Evolutionary conservation across 2,113 vertebrate species (phyloP).

Genomic region (Callionymus lyra): DNA sequence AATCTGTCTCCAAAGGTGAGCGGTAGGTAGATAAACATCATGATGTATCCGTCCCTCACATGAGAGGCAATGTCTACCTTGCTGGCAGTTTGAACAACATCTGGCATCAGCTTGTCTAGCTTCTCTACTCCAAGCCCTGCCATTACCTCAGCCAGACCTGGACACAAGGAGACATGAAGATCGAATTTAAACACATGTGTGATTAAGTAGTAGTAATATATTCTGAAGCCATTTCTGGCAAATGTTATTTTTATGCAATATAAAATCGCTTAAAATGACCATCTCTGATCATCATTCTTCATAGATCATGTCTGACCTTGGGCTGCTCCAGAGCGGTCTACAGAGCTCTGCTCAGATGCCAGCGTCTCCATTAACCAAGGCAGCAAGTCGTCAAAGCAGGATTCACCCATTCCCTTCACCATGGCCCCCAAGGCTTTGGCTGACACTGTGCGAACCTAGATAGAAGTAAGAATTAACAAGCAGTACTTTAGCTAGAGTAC

Average conservation of each 20-base stretch:
- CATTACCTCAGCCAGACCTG: slow-evolving; percentile 96
- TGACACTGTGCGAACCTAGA: slow-evolving; percentile 90
- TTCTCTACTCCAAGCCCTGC: slow-evolving; percentile 95
- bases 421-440: slow-evolving; percentile 96
- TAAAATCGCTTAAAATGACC: neutral
- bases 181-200: no score
- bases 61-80: slow-evolving; percentile 95
- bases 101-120: slow-evolving; percentile 96
- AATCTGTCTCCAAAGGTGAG: slow-evolving; percentile 96
- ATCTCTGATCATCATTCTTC: neutral
- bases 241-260: no score
- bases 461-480: neutral
- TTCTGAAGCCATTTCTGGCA: neutral
- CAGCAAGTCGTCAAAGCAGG: slow-evolving; percentile 90
- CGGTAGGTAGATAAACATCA: slow-evolving; percentile 99
- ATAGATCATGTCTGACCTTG: slow-evolving; percentile 71
- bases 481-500: neutral
- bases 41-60: slow-evolving; percentile 97
- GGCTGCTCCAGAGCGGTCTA: slow-evolving; percentile 94
- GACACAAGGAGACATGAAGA: neutral
- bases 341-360: slow-evolving; percentile 95
- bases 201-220: neutral
- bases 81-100: slow-evolving; percentile 94
- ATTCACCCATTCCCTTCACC: slow-evolving; percentile 98
- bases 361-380: slow-evolving; percentile 97